These are phyloP conservation scores for Phengaris arion DNA, from an alignment of 2,888 invertebrate genomes.

Conservation along the genomic window DNA sequence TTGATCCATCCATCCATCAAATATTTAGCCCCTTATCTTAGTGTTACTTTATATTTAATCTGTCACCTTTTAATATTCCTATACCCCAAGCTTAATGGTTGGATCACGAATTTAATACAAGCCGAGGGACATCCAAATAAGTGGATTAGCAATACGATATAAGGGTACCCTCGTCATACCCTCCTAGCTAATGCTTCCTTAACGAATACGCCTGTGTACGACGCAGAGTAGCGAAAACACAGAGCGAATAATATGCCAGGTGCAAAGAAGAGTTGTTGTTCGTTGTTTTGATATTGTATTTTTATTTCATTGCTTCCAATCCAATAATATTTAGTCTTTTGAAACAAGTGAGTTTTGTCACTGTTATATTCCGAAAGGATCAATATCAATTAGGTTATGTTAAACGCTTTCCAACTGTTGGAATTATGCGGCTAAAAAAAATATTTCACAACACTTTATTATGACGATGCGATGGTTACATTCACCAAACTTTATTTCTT, in stretches of 20 bases:
- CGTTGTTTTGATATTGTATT: constrained; percentile 7
- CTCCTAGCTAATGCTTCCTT: constrained; percentile 38
- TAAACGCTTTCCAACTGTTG: not conserved
- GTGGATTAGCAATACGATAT: constrained; percentile 40
- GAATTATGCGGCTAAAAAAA: not conserved
- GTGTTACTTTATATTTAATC: constrained; percentile 15
- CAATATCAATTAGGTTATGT: not conserved
- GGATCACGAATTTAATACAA: constrained; percentile 34
- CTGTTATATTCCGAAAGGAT: not conserved
- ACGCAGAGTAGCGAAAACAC: constrained; percentile 31
- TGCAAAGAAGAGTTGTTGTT: constrained; percentile 9
- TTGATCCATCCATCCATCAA: not conserved
- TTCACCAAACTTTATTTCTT: too few relatives aligned
- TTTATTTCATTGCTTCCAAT: not conserved
- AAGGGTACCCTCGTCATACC: constrained; percentile 38
- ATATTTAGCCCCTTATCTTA: not conserved
- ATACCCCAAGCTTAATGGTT: constrained; percentile 26
- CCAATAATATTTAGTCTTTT: not conserved
- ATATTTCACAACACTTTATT: not conserved
- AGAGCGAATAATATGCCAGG: constrained; percentile 6
- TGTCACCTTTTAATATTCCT: constrained; percentile 27
- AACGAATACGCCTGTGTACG: constrained; percentile 34
- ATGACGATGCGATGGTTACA: not conserved
- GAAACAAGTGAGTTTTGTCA: constrained; percentile 10
- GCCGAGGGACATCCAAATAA: constrained; percentile 34